phyloP scores from a whole-genome alignment of 2,113 vertebrate genomes.

The Tympanuchus pallidicinctus region DNA sequence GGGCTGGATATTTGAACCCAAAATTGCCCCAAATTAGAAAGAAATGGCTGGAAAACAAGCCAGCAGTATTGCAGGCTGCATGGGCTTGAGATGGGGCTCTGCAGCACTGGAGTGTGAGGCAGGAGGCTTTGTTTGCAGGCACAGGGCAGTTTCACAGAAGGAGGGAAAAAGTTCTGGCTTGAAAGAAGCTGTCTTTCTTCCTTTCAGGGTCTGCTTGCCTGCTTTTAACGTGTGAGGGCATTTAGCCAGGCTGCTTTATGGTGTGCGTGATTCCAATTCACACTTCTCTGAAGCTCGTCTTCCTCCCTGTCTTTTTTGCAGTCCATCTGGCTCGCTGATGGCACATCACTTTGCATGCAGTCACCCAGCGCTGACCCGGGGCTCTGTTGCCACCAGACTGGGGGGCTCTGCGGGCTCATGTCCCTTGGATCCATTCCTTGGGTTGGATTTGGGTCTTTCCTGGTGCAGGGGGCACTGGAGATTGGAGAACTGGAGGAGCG shows the following conservation, averaged over 20 bases:
- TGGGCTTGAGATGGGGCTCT: not conserved
- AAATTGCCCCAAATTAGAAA: not conserved
- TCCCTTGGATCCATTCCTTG: not conserved
- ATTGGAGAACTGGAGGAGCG: not conserved
- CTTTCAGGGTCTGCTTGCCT: conserved; percentile 23
- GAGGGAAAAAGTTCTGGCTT: conserved; percentile 6
- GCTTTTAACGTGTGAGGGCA: conserved; percentile 54
- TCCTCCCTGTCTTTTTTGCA: conserved; percentile 5
- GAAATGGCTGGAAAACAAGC: fast-evolving
- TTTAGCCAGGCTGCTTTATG: conserved; percentile 58
- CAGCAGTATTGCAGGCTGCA: fast-evolving
- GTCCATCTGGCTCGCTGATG: conserved; percentile 51
- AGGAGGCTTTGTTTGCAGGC: not conserved
- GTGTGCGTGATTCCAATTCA: conserved; percentile 50
- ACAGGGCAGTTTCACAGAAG: not conserved
- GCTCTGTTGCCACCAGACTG: not conserved
- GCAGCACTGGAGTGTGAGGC: not conserved
- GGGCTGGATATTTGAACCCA: not conserved
- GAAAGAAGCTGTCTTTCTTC: conserved; percentile 26
- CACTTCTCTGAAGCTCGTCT: conserved; percentile 33
- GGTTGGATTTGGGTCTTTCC: not conserved
- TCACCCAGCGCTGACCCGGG: not conserved
- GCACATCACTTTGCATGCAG: not conserved
- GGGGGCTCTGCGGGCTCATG: not conserved
- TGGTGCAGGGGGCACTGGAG: not conserved